Evolutionary conservation across 2,113 vertebrate genomes (phyloP), one percentile per base, ranked within the genome.

Genomic region (Sceloporus tristichus): DNA sequence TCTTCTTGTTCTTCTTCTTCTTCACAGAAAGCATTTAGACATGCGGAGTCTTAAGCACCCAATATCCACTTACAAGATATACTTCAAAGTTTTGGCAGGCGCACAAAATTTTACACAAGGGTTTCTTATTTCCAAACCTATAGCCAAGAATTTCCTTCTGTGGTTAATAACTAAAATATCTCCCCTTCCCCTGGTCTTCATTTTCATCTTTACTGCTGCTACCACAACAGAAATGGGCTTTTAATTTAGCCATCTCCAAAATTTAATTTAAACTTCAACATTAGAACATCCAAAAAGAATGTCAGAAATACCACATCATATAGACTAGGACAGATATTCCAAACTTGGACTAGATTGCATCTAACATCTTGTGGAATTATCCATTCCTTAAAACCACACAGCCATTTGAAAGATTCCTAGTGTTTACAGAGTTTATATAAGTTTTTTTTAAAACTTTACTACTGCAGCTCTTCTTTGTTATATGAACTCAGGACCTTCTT

Each of bases 21-120:
- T 86, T 88, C 59, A 66, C 83, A 94, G 21, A 90, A 62, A 89
- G 9, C 11, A 86, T 42, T 91, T 79, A 88, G 3, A 0, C 83
- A 91, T 83, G 14, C 34, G 87, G 66, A 91, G 78, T 65, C 73
- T 89, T 77, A 90, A 87, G 76, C 87, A 89, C 54, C 84, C 90
- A 92, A 91, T 91, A 95, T 92, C 90, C 86, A 91, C 65, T 93
- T 92, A 83, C 87, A 88, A 92, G 92, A 85, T 93, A 91, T 85
- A 77, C 27, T 89, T 96, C 85, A 92, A 90, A 87, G 68, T 92
- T 90, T 85, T 94, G 94, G 94, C 93, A 93, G 85, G 70, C 89
- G 92, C 80, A 91, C 42, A 90, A 92, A 79, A 92, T 85, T 86
- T 93, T 90, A 68, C 92, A 86, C 74, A 89, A 92, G 92, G 80